Percentiles rank a stretch among this genome's conserved stretches.
Evolutionary conservation across 1,140 invertebrate species (phyloP).

Genomic region (Rhopalosiphum padi): DNA sequence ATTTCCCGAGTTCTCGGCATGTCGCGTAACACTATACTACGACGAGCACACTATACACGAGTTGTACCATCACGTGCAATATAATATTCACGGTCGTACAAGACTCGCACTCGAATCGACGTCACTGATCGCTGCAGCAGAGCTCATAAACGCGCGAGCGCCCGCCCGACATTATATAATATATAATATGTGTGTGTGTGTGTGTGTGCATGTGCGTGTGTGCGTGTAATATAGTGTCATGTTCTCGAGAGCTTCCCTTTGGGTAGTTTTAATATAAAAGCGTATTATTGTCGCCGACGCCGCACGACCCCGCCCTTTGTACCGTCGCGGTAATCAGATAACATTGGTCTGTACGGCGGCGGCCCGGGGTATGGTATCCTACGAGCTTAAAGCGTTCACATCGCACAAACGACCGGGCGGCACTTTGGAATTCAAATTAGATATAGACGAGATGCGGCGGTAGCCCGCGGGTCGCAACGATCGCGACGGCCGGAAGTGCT

Average conservation of each 20-base stretch:
- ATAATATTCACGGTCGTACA: not conserved
- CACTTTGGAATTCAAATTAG: slow-evolving; percentile 56
- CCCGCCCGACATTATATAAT: not conserved
- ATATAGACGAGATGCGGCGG: not conserved
- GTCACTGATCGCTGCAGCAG: not conserved
- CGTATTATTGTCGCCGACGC: not conserved
- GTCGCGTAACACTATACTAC: too few relatives aligned
- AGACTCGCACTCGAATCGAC: not conserved
- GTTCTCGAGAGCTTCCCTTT: not conserved
- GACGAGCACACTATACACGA: not conserved
- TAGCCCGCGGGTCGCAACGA: not conserved
- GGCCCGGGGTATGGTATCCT: not conserved
- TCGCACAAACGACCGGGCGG: slow-evolving; percentile 15
- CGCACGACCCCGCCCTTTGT: not conserved
- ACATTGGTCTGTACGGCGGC: not conserved
- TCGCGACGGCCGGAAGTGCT: not conserved
- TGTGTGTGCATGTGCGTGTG: too few relatives aligned
- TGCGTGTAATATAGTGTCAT: not conserved
- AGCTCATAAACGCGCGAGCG: not conserved
- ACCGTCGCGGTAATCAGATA: slow-evolving; percentile 48
- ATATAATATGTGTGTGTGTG: too few relatives aligned
- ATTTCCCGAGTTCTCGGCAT: not conserved
- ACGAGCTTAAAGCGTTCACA: slow-evolving; percentile 24
- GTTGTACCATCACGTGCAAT: too few relatives aligned
- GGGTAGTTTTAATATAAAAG: slow-evolving; percentile 6